These are phyloP conservation scores for Bombyx mandarina DNA, from an alignment of 1,140 invertebrate species.

Conservation along the genomic window DNA sequence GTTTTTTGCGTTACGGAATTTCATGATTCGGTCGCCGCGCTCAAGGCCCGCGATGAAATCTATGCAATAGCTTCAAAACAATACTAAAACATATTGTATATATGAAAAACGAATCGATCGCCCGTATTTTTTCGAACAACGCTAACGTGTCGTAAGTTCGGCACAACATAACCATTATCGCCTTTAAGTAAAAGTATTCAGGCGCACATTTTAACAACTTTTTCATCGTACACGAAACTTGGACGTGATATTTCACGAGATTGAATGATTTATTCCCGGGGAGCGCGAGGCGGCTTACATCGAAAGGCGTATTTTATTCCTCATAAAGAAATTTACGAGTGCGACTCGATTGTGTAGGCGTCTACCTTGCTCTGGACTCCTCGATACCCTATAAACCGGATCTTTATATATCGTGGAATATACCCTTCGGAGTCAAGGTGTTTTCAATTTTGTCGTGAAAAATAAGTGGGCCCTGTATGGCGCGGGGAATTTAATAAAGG, in stretches of 20 bases:
- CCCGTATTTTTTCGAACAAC: too few relatives aligned
- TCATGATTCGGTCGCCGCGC: too few relatives aligned
- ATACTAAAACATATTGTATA: too few relatives aligned
- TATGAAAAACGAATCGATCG: too few relatives aligned
- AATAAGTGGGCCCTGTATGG: slow-evolving; percentile 37
- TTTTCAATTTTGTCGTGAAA: slow-evolving; percentile 62
- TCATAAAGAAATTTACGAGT: slow-evolving; percentile 62
- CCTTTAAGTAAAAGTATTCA: too few relatives aligned
- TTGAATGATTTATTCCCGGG: slow-evolving; percentile 54
- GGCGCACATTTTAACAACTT: too few relatives aligned
- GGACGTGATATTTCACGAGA: slow-evolving; percentile 30
- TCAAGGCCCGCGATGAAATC: too few relatives aligned
- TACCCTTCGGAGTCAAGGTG: slow-evolving; percentile 40
- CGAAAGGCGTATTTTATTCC: slow-evolving; percentile 48
- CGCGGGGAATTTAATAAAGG: slow-evolving; percentile 48
- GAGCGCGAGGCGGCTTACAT: slow-evolving; percentile 32
- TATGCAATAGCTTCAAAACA: too few relatives aligned
- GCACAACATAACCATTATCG: too few relatives aligned
- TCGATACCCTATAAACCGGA: slow-evolving; percentile 53
- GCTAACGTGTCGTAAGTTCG: too few relatives aligned
- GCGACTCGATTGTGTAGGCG: slow-evolving; percentile 23
- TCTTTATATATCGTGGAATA: slow-evolving; percentile 56
- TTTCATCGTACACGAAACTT: slow-evolving; percentile 1
- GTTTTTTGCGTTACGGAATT: too few relatives aligned
- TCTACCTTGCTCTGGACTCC: slow-evolving; percentile 37